A percentile compares a stretch with the other conserved stretches of the same genome.
Evolutionary conservation across 1,140 invertebrate species (phyloP).

Genomic region (Halesus radiatus): DNA sequence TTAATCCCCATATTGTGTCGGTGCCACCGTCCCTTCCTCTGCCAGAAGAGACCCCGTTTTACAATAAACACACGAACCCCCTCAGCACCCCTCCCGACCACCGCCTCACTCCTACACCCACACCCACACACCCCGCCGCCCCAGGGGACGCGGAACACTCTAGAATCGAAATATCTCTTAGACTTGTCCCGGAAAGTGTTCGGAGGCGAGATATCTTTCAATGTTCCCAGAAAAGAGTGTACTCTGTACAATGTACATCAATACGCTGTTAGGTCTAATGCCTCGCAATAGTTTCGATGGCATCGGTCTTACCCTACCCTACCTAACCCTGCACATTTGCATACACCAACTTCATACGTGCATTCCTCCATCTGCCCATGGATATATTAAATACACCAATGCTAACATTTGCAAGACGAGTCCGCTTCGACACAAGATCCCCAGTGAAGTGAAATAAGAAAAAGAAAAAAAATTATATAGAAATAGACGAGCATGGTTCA

Average conservation of each 20-base stretch:
- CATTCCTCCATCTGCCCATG: too few relatives aligned
- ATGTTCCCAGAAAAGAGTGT: slow-evolving; percentile 42
- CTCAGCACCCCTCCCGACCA: neutral
- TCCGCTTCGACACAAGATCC: too few relatives aligned
- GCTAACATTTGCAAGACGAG: too few relatives aligned
- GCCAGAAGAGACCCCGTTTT: slow-evolving; percentile 21
- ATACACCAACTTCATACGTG: neutral
- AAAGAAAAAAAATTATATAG: neutral
- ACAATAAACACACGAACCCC: slow-evolving; percentile 10
- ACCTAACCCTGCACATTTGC: slow-evolving; percentile 19
- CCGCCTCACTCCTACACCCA: neutral
- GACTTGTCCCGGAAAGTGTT: slow-evolving; percentile 27
- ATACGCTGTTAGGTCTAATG: slow-evolving; percentile 30
- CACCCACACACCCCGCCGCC: slow-evolving; percentile 23
- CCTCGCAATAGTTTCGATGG: slow-evolving; percentile 4
- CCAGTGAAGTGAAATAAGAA: too few relatives aligned
- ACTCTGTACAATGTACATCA: too few relatives aligned
- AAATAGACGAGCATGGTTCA: too few relatives aligned
- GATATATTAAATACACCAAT: too few relatives aligned
- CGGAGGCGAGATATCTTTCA: slow-evolving; percentile 52
- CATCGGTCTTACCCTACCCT: neutral
- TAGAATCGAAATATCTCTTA: slow-evolving; percentile 53
- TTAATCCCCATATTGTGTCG: slow-evolving; percentile 39
- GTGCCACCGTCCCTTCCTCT: neutral
- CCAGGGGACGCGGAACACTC: slow-evolving; percentile 52